Percentiles rank a stretch among this genome's conserved stretches.
phyloP scores from a whole-genome alignment of 2,888 invertebrate species.

The Diogma glabrata region DNA sequence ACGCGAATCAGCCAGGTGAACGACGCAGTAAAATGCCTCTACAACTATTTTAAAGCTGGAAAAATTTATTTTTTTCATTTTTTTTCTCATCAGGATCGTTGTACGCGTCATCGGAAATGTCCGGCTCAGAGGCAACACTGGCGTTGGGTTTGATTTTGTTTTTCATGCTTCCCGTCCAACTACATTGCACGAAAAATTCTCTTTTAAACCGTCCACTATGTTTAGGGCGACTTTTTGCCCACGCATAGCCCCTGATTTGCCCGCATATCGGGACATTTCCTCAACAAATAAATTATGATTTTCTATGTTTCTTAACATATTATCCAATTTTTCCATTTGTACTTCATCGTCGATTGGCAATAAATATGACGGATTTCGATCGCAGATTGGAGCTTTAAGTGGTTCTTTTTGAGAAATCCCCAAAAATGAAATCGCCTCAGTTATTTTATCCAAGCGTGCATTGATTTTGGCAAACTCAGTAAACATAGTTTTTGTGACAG shows the following conservation, averaged over 20 bases:
- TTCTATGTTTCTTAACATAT: too few relatives aligned
- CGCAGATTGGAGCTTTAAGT: too few relatives aligned
- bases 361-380: too few relatives aligned
- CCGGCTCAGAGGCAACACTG: neutral
- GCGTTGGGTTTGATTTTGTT: neutral
- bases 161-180: too few relatives aligned
- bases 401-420: too few relatives aligned
- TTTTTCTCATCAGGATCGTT: neutral
- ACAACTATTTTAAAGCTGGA: too few relatives aligned
- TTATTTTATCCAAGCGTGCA: neutral
- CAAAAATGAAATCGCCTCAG: neutral
- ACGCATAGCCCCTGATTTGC: neutral
- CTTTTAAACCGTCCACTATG: neutral
- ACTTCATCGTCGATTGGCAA: conserved; percentile 1
- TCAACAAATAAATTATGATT: too few relatives aligned
- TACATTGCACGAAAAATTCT: neutral
- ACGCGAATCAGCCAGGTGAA: neutral
- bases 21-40: neutral
- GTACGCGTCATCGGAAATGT: neutral
- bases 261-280: neutral
- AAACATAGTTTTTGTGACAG: neutral
- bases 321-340: too few relatives aligned
- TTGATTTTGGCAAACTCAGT: neutral
- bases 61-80: neutral
- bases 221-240: neutral